These are phyloP conservation scores for Rallus limicola DNA, from an alignment of 2,113 vertebrate genomes.

Conservation along the genomic window DNA sequence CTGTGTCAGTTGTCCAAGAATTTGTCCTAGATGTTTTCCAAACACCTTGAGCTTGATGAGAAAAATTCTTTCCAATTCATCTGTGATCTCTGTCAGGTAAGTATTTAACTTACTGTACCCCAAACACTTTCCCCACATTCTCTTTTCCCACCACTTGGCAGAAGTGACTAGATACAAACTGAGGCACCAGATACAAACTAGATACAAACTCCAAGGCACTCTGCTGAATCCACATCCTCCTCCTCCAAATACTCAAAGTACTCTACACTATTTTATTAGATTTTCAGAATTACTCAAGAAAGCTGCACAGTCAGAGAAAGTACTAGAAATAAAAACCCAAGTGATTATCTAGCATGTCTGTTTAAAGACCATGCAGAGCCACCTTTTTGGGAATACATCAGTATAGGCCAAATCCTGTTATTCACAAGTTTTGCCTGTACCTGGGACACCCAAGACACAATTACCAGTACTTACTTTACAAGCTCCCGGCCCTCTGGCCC, in stretches of 20 bases:
- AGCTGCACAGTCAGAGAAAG: not conserved
- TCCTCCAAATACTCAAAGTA: not conserved
- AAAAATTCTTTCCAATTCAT: not conserved
- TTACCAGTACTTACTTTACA: slow-evolving; percentile 84
- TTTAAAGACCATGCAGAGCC: not conserved
- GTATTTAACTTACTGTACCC: not conserved
- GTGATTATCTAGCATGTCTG: not conserved
- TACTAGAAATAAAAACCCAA: not conserved
- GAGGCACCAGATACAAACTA: not conserved
- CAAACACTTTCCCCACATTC: not conserved
- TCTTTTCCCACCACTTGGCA: not conserved
- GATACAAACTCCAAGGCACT: not conserved
- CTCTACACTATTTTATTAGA: not conserved
- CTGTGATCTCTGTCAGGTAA: not conserved
- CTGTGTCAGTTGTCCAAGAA: not conserved
- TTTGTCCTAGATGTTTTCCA: not conserved
- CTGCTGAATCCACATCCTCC: not conserved
- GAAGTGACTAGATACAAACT: not conserved
- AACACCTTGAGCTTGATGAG: not conserved
- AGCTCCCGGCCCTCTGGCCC: slow-evolving; percentile 92
- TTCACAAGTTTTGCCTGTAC: not conserved
- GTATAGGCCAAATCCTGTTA: not conserved
- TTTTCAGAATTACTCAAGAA: not conserved
- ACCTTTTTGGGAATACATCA: not conserved
- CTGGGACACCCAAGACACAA: not conserved